A percentile compares a stretch with the other conserved stretches of the same genome.
Conservation (phyloP, 35 echinoderm and acorn worm species). For the Antedon bifida region DNA sequence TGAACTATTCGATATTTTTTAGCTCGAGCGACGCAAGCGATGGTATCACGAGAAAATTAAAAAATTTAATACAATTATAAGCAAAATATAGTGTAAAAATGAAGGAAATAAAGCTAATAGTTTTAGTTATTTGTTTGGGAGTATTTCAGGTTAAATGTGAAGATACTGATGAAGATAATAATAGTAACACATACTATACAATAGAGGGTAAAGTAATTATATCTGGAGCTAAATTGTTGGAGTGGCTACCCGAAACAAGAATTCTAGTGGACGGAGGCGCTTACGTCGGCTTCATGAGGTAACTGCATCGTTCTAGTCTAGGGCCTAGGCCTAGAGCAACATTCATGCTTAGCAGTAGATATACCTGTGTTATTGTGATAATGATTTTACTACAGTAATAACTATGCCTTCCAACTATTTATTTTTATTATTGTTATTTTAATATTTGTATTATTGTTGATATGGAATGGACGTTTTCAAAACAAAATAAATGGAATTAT, state of each 20-base stretch:
- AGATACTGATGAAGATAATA: conserved; percentile 36
- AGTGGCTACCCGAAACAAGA: conserved; percentile 57
- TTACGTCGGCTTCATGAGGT: conserved; percentile 74
- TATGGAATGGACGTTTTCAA: neutral
- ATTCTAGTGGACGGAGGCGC: conserved; percentile 71
- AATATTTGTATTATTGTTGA: neutral
- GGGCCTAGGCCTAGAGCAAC: neutral
- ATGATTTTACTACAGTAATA: too few species aligned
- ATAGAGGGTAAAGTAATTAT: conserved; percentile 75
- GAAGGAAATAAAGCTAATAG: too few species aligned
- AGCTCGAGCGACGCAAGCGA: too few species aligned
- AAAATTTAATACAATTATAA: too few species aligned
- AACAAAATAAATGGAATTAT: neutral
- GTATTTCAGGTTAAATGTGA: neutral
- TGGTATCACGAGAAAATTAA: too few species aligned
- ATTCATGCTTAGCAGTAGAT: neutral
- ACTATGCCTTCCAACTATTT: too few species aligned
- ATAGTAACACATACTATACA: conserved; percentile 33
- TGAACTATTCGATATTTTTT: too few species aligned
- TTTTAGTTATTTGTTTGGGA: too few species aligned
- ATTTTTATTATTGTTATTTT: too few species aligned
- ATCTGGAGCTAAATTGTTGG: conserved; percentile 49
- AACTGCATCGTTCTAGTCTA: neutral
- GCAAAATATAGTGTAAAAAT: too few species aligned
- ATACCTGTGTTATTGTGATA: too few species aligned